Base-by-base conservation (phyloP, 2,113 vertebrate genomes). In the Poeciliopsis prolifica region DNA sequence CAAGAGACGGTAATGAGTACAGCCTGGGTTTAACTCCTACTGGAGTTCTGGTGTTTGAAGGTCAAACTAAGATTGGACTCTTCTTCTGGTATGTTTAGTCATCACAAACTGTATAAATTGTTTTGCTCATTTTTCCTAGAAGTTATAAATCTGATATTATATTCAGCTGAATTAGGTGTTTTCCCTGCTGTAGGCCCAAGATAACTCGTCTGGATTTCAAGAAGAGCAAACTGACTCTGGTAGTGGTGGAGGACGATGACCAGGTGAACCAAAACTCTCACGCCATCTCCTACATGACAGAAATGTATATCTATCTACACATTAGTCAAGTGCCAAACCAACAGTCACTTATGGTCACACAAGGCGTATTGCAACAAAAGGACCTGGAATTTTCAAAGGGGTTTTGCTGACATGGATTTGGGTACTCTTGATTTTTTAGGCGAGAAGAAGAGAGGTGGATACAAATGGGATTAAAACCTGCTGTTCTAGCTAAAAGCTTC, bases 41-140 rank as follows among this genome's bases (percentile, higher is more conserved):
- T 24, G 98, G 98, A 91, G 98, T 99, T 74, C 95, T 99, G 85
- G 98, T 99, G 65, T 99, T 99, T 93, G 98, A 99, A 94, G 98
- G 98, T 80, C 93, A 98, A 75, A 97, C 97, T 65, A 99, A 99
- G 93, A 99, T 99, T 64, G 98, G 98, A 68, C 95, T 99, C 75
- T 99, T 99, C 92, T 99, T 99, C 93, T 99, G 98, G 98, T 98
- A 92, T 92, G 94, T 42, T 74, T 58, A 7, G 2, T 66, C 22
- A 26, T 28, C 9, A 58, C 0, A 6, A 5, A 48, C 5, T 10
- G 8, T 9, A 58, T 58, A 58, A n/a, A 42, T 28, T 67, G 44
- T 48, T 37, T 11, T 12, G 1, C 31, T 35, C 19, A 12, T 37
- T 35, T 31, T 29, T 1, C 12, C 7, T 61, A 1, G 7, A 2